phyloP scores from a whole-genome alignment of 2,888 invertebrate species.

The Emesis russula region DNA sequence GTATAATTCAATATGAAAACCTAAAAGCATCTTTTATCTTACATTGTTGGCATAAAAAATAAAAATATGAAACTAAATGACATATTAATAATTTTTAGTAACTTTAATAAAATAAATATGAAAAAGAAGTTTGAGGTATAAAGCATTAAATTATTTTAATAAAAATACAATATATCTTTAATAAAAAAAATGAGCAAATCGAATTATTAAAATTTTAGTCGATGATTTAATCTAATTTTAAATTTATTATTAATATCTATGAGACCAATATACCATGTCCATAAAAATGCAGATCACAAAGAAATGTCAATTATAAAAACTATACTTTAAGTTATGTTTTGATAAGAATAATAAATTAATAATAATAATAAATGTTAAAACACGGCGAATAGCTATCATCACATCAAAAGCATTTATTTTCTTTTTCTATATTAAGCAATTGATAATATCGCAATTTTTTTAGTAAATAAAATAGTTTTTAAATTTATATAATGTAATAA shows the following conservation, averaged over 20 bases:
- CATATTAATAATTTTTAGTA: not conserved
- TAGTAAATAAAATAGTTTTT: too few relatives aligned
- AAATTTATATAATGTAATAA: too few relatives aligned
- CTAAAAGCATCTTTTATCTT: not conserved
- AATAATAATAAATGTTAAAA: not conserved
- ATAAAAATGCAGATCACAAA: not conserved
- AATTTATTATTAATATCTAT: not conserved
- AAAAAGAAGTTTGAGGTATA: not conserved
- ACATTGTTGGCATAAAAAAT: not conserved
- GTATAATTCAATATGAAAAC: not conserved
- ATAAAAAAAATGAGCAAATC: constrained; percentile 16
- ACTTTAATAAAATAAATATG: not conserved
- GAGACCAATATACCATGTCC: not conserved
- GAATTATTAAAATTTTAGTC: not conserved
- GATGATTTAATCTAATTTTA: not conserved
- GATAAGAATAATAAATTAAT: too few relatives aligned
- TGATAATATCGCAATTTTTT: too few relatives aligned
- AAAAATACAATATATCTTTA: constrained; percentile 6
- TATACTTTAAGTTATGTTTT: too few relatives aligned
- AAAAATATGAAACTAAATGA: constrained; percentile 34
- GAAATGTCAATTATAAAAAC: not conserved
- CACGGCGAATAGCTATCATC: not conserved
- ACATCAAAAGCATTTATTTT: constrained; percentile 7
- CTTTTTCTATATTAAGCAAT: too few relatives aligned
- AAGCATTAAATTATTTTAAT: constrained; percentile 6